A percentile compares a stretch with the other conserved stretches of the same genome.
Conservation (phyloP, 2,113 vertebrate species). For the Neotoma lepida region DNA sequence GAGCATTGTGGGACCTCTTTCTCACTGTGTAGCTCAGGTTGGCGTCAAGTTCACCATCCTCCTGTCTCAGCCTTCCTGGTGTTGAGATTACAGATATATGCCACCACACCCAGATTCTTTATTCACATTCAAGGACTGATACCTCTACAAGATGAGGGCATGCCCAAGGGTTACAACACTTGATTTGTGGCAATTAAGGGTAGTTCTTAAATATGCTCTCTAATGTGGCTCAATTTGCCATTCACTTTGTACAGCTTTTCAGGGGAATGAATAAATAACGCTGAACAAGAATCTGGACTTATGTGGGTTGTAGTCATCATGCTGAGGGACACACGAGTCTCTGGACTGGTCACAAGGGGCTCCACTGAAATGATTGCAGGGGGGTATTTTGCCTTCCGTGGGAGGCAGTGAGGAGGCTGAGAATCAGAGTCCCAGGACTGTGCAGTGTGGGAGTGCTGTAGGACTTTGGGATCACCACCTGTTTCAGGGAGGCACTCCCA, state of each 20-base stretch:
- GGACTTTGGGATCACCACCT: background rate
- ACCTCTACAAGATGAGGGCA: background rate
- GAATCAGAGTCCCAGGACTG: too few species aligned
- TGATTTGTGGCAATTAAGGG: background rate
- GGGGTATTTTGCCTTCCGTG: background rate
- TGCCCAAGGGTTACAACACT: background rate
- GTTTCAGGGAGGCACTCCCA: background rate
- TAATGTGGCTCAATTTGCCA: background rate
- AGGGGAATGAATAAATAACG: background rate
- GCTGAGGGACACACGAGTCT: background rate
- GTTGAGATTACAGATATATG: too few species aligned
- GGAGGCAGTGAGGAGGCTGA: background rate
- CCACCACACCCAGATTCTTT: background rate
- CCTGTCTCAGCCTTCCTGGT: background rate
- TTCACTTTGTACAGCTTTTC: background rate
- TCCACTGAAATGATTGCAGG: too few species aligned
- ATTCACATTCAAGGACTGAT: background rate
- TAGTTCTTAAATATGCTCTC: background rate
- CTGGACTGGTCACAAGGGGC: background rate
- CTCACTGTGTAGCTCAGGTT: background rate
- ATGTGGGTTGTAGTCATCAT: background rate
- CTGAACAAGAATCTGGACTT: background rate
- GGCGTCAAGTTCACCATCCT: background rate
- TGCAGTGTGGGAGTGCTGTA: fast-evolving
- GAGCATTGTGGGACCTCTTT: background rate